Evolutionary conservation across 1,140 invertebrate genomes (phyloP).

Genomic region (Caerostris extrusa): DNA sequence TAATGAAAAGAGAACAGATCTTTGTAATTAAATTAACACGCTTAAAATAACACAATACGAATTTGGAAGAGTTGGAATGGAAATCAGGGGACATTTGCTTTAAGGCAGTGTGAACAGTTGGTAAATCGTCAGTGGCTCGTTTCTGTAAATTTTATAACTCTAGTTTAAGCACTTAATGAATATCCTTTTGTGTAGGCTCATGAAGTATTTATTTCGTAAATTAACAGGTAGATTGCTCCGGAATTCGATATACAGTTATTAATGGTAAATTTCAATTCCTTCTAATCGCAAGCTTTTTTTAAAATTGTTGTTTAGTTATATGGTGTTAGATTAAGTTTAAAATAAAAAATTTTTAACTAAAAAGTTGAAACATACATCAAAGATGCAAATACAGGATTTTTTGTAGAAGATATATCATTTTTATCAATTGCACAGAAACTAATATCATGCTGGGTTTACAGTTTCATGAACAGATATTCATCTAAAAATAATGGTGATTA

Average conservation of each 20-base stretch:
- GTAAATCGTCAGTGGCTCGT: slow-evolving; percentile 21
- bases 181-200: background rate
- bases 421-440: too few relatives aligned
- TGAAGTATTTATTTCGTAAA: background rate
- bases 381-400: too few relatives aligned
- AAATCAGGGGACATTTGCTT: slow-evolving; percentile 28
- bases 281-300: too few relatives aligned
- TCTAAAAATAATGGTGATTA: too few relatives aligned
- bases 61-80: too few relatives aligned
- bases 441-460: too few relatives aligned
- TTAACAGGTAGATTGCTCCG: too few relatives aligned
- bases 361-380: too few relatives aligned
- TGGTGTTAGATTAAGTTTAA: background rate
- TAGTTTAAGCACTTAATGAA: background rate
- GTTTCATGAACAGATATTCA: too few relatives aligned
- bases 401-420: too few relatives aligned
- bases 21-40: slow-evolving; percentile 70
- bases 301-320: background rate
- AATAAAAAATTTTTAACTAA: too few relatives aligned
- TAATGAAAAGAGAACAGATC: slow-evolving; percentile 74
- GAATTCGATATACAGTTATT: too few relatives aligned
- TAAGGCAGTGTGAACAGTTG: slow-evolving; percentile 28
- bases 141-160: background rate
- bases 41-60: slow-evolving; percentile 73
- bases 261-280: background rate